Conservation (phyloP, 2,888 invertebrate species). For the Ophion obscuratus region DNA sequence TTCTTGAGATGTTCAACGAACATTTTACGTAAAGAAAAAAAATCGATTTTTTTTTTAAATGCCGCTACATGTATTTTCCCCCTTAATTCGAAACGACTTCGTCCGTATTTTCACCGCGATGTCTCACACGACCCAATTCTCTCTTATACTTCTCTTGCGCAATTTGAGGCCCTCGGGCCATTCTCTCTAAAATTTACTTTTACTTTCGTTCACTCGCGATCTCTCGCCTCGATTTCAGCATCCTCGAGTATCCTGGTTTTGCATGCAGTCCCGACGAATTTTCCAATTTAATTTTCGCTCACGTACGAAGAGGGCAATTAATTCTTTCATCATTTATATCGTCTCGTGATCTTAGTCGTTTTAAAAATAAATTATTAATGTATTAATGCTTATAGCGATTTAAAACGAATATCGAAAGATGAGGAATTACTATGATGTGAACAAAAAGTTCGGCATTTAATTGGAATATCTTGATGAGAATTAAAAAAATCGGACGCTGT, state of each 20-base stretch:
- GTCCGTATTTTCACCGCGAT: slow-evolving; percentile 20
- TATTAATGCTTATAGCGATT: too few relatives aligned
- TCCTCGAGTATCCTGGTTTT: not conserved
- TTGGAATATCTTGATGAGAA: too few relatives aligned
- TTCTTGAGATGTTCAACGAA: too few relatives aligned
- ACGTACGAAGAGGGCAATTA: not conserved
- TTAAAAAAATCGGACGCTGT: not conserved
- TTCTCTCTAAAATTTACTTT: slow-evolving; percentile 53
- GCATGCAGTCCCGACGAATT: not conserved
- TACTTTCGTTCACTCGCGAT: slow-evolving; percentile 47
- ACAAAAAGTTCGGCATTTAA: not conserved
- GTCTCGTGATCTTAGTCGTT: not conserved
- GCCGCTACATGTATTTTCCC: too few relatives aligned
- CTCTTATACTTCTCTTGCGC: slow-evolving; percentile 34
- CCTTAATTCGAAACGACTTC: slow-evolving; percentile 18
- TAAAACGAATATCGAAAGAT: not conserved
- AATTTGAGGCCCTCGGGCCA: slow-evolving; percentile 32
- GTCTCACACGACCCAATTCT: slow-evolving; percentile 51
- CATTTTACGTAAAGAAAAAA: too few relatives aligned
- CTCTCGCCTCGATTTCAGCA: slow-evolving; percentile 1
- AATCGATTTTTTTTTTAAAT: not conserved
- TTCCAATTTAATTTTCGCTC: not conserved
- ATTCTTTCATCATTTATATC: not conserved
- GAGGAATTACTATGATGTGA: not conserved
- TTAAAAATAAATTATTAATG: not conserved